phyloP scores from a whole-genome alignment of 2,113 vertebrate genomes.

The Sprattus sprattus region DNA sequence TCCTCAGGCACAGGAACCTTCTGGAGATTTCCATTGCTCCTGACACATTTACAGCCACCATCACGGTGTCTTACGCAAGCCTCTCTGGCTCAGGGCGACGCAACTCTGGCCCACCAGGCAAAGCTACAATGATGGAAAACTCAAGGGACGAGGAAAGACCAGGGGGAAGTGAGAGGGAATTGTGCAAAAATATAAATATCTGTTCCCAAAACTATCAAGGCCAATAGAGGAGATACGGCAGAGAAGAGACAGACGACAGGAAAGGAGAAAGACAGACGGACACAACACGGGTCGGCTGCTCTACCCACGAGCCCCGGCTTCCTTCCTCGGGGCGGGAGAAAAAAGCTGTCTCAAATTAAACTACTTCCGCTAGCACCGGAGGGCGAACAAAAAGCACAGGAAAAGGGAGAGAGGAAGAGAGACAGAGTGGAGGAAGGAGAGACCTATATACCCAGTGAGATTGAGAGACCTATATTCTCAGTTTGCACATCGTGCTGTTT shows the following conservation, averaged over 20 bases:
- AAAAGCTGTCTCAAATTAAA: slow-evolving; percentile 69
- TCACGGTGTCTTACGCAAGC: slow-evolving; percentile 54
- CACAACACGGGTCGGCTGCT: slow-evolving; percentile 26
- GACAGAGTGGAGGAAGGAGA: slow-evolving; percentile 42
- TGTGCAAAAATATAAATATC: background rate
- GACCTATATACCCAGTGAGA: slow-evolving; percentile 37
- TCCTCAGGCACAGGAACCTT: background rate
- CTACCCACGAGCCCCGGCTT: slow-evolving; percentile 67
- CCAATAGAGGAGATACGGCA: slow-evolving; percentile 10
- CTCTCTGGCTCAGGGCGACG: slow-evolving; percentile 12
- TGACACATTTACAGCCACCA: slow-evolving; percentile 41
- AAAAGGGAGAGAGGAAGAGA: slow-evolving; percentile 52
- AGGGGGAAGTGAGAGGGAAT: slow-evolving; percentile 21
- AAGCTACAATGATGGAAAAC: slow-evolving; percentile 27
- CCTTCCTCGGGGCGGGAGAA: slow-evolving; percentile 62
- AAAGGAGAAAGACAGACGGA: slow-evolving; percentile 36
- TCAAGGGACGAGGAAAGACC: slow-evolving; percentile 10
- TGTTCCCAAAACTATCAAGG: background rate
- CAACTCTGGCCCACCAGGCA: slow-evolving; percentile 3
- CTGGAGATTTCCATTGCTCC: background rate
- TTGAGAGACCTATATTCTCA: slow-evolving; percentile 42
- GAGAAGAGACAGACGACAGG: background rate
- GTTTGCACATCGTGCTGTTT: slow-evolving; percentile 55
- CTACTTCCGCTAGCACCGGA: slow-evolving; percentile 66
- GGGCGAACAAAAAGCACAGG: slow-evolving; percentile 57